phyloP scores from a whole-genome alignment of 2,888 invertebrate species.

The Trachelus stipa region DNA sequence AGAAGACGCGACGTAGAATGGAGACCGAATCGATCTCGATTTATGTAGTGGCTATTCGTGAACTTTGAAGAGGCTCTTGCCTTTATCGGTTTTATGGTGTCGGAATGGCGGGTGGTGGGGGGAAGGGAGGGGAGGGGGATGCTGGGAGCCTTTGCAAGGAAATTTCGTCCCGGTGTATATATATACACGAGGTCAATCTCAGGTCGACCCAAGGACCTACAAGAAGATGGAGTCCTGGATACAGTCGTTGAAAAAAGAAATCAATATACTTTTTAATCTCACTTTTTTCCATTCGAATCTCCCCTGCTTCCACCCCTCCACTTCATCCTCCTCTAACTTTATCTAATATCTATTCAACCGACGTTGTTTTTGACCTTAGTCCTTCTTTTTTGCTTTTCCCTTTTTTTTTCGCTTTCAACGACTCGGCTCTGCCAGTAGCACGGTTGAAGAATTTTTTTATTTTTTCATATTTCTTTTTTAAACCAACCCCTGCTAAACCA shows the following conservation, averaged over 20 bases:
- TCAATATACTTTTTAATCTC: not conserved
- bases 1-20: not conserved
- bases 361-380: not conserved
- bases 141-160: not conserved
- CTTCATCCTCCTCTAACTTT: not conserved
- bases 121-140: accelerated
- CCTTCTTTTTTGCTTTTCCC: not conserved
- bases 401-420: not conserved
- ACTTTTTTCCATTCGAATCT: not conserved
- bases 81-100: not conserved
- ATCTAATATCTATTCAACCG: not conserved
- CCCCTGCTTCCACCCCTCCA: not conserved
- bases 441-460: not conserved
- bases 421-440: not conserved
- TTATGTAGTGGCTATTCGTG: not conserved
- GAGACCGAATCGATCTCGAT: not conserved
- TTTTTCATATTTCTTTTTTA: too few species aligned
- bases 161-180: not conserved
- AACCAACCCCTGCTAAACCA: too few species aligned
- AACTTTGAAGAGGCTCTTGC: not conserved
- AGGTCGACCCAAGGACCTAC: not conserved
- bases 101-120: not conserved
- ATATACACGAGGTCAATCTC: not conserved
- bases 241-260: not conserved
- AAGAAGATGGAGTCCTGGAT: not conserved